These are phyloP conservation scores for Neosalanx taihuensis DNA, from an alignment of 2,797 vertebrate species.

Conservation along the genomic window DNA sequence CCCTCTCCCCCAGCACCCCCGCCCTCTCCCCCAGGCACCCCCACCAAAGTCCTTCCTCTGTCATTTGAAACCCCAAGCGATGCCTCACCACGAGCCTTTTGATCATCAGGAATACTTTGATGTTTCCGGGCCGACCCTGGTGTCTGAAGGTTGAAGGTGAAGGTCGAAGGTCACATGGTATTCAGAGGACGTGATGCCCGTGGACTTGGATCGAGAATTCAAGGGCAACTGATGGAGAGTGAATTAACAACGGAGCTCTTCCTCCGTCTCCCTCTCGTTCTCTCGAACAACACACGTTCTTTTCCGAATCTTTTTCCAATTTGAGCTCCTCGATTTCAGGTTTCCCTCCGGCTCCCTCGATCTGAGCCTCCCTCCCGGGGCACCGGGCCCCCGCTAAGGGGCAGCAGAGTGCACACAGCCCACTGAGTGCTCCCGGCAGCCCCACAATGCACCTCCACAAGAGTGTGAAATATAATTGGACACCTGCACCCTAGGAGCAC, in stretches of 20 bases:
- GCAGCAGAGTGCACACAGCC: constrained; percentile 37
- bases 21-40: neutral
- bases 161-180: constrained; percentile 33
- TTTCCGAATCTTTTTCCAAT: neutral
- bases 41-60: constrained; percentile 15
- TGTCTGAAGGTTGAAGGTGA: neutral
- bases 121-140: constrained; percentile 24
- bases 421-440: constrained; percentile 34
- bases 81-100: constrained; percentile 35
- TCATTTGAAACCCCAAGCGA: constrained; percentile 32
- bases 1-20: neutral
- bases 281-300: neutral
- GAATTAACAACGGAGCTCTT: neutral
- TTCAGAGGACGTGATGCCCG: constrained; percentile 10
- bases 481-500: constrained; percentile 63
- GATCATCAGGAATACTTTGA: constrained; percentile 22
- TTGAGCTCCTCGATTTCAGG: neutral
- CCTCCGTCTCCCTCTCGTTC: neutral
- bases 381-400: constrained; percentile 29
- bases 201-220: neutral
- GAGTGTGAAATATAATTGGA: constrained; percentile 73
- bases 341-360: neutral
- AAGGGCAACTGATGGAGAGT: neutral
- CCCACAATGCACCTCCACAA: constrained; percentile 53
- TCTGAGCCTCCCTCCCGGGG: neutral